phyloP scores from a whole-genome alignment of 2,888 invertebrate genomes.

The Alloscopus bannaensis region DNA sequence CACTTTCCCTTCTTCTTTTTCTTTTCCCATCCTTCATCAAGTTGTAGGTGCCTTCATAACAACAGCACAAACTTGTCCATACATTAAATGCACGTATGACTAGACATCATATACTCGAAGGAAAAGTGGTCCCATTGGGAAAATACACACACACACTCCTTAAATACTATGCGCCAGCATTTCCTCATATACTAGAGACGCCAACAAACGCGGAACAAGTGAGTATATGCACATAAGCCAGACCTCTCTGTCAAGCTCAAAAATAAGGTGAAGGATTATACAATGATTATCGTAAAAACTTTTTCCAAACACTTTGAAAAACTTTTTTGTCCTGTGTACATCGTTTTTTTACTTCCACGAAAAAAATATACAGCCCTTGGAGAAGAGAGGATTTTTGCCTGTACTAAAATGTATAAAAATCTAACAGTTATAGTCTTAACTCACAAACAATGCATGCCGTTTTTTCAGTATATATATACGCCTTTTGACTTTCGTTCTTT shows the following conservation, averaged over 20 bases:
- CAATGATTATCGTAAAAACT: constrained; percentile 18
- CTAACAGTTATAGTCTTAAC: background rate
- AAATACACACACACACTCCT: constrained; percentile 41
- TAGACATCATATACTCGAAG: no score
- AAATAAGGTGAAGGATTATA: constrained; percentile 6
- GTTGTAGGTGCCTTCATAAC: constrained; percentile 7
- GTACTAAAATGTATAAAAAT: background rate
- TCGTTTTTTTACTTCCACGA: background rate
- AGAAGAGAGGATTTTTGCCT: no score
- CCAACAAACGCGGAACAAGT: background rate
- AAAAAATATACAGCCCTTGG: background rate
- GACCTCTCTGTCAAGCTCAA: background rate
- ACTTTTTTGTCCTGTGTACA: background rate
- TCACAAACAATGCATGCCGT: background rate
- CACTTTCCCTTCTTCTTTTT: constrained; percentile 10
- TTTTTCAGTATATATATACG: background rate
- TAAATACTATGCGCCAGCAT: constrained; percentile 18
- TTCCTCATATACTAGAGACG: background rate
- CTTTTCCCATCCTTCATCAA: constrained; percentile 22
- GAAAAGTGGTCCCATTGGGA: constrained; percentile 34
- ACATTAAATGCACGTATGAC: background rate
- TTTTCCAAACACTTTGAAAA: constrained; percentile 16
- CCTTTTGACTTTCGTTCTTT: background rate
- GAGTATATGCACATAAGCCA: background rate
- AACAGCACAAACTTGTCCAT: constrained; percentile 4